Evolutionary conservation across 2,797 vertebrate genomes (phyloP).

Genomic region (Crax fasciolata): DNA sequence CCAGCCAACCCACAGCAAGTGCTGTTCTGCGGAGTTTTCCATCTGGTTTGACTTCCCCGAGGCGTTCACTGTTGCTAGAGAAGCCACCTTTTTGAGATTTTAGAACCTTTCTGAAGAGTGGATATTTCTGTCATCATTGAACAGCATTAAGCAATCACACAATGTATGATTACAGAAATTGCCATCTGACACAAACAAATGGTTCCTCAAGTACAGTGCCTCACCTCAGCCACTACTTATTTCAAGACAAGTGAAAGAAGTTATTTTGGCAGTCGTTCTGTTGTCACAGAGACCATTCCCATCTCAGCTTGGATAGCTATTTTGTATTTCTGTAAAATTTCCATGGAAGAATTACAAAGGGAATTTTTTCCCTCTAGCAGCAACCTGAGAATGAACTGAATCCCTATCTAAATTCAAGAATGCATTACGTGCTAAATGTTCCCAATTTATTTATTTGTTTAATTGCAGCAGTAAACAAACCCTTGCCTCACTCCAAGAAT

Average conservation of each 20-base stretch:
- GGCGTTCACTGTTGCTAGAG: background rate
- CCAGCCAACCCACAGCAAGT: background rate
- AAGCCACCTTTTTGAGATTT: background rate
- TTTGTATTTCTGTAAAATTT: background rate
- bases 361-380: conserved; percentile 11
- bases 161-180: background rate
- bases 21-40: background rate
- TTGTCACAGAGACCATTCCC: background rate
- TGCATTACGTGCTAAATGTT: background rate
- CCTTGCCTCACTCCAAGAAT: background rate
- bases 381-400: conserved; percentile 46
- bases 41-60: background rate
- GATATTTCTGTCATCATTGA: background rate
- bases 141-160: background rate
- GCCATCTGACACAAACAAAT: background rate
- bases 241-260: background rate
- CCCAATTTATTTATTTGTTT: conserved; percentile 8
- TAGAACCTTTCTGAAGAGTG: background rate
- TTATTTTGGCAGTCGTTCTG: background rate
- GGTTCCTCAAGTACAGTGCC: background rate
- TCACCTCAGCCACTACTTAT: background rate
- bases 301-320: background rate
- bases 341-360: background rate
- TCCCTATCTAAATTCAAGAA: conserved; percentile 44
- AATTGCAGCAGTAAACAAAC: conserved; percentile 18